Base-by-base conservation (phyloP, 2,888 invertebrate genomes). In the Sclerodermus sp. region DNA sequence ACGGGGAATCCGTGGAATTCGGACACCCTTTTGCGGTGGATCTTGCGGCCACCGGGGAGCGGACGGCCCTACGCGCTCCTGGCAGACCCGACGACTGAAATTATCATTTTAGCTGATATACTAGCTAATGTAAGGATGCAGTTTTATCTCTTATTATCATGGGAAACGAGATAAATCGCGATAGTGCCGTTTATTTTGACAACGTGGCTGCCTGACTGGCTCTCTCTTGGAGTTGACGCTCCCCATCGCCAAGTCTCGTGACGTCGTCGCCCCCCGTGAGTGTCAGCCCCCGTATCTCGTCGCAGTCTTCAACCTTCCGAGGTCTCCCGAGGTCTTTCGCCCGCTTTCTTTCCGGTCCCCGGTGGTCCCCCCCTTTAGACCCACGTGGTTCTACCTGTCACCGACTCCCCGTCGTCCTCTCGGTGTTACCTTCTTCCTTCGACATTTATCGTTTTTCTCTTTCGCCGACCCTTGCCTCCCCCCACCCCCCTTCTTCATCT, bases 111-210 rank as follows among this genome's bases (percentile, higher is more conserved):
- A 78, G 74, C 76, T 77, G 77, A 77, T 76, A 77, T 76, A 77
- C 74, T 77, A 77, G 74, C 74, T 76, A 77, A 77, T 77, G 73
- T 77, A 74, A 77, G 77, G 76, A 78, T 78, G 77, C 77, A 78
- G 76, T 78, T 78, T 78, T 78, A 78, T 77, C 77, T 78, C 74
- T 73, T 77, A 78, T 77, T 78, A 78, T 78, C 77, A 78, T 78
- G 77, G 77, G 77, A 76, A 78, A 78, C 73, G 76, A 77, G 77
- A 78, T 78, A 78, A 78, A 77, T 78, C 70, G 77, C 77, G 77
- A 78, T 78, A 78, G 77, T 77, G 76, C 64, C 71, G 76, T 77
- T 76, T 76, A 77, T 77, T 77, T 77, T 77, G 77, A 77, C 77
- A 77, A 67, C 71, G 70, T 61, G 62, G 34, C 34, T 6, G 30